phyloP scores from a whole-genome alignment of 2,113 vertebrate genomes.

The Piaya cayana region DNA sequence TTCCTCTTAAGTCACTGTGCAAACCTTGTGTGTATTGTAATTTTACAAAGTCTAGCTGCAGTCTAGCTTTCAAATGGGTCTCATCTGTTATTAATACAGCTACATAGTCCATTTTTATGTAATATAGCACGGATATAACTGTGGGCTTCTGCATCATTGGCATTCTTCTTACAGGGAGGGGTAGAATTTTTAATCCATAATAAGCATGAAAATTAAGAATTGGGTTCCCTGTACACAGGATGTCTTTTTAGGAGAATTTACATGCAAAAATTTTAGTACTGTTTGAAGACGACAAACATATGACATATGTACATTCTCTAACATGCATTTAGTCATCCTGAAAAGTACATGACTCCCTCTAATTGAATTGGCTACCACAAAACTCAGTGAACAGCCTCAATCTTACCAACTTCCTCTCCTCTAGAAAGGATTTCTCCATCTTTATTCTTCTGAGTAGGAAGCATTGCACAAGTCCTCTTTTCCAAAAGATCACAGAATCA shows the following conservation, averaged over 20 bases:
- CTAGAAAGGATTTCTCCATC: slow-evolving; percentile 41
- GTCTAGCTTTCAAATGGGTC: neutral
- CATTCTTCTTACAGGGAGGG: neutral
- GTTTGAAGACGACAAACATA: neutral
- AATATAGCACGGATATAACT: neutral
- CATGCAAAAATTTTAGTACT: neutral
- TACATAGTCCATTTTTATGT: neutral
- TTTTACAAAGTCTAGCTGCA: neutral
- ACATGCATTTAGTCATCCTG: neutral
- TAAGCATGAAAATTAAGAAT: neutral
- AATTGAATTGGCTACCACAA: neutral
- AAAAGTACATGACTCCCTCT: neutral
- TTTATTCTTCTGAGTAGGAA: slow-evolving; percentile 32
- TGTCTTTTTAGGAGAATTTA: neutral
- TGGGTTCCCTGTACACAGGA: neutral
- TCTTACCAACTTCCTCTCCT: slow-evolving; percentile 28
- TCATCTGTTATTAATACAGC: neutral
- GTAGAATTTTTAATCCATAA: neutral
- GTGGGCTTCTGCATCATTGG: neutral
- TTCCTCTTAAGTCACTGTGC: neutral
- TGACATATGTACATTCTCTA: neutral
- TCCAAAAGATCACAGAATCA: no score
- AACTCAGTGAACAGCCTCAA: neutral
- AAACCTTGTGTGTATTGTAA: neutral
- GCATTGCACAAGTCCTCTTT: slow-evolving; percentile 29